Percentiles rank a stretch among this genome's conserved stretches.
These are phyloP conservation scores for Allobates femoralis DNA, from an alignment of 2,797 vertebrate species.

Conservation along the genomic window DNA sequence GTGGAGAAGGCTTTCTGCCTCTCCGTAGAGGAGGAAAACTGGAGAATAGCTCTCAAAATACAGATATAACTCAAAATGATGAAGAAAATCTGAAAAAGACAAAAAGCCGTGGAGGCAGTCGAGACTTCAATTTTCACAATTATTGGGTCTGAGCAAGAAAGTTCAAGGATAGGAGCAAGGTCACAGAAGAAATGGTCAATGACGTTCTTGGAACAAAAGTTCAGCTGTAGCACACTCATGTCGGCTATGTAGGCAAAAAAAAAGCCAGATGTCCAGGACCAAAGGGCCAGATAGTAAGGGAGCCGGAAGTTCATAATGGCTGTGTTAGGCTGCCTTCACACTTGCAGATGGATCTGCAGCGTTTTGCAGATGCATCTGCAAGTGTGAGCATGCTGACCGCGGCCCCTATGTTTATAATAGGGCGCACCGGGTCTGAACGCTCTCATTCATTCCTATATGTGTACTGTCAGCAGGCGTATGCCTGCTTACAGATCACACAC, in stretches of 20 bases:
- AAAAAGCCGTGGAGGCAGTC: not conserved
- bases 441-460: no score
- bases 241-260: not conserved
- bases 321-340: no score
- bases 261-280: constrained; percentile 10
- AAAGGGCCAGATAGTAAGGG: not conserved
- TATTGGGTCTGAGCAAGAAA: constrained; percentile 25
- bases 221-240: not conserved
- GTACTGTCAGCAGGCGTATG: no score
- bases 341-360: no score
- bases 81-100: no score
- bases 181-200: constrained; percentile 43
- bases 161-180: constrained; percentile 29
- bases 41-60: constrained; percentile 33
- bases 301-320: constrained; percentile 8
- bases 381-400: no score
- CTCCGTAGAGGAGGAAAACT: constrained; percentile 51
- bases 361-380: no score
- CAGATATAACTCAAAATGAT: constrained; percentile 22
- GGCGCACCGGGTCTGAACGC: no score
- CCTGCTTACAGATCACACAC: no score
- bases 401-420: no score
- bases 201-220: constrained; percentile 16
- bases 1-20: constrained; percentile 67
- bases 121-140: constrained; percentile 15